phyloP scores from a whole-genome alignment of 1,140 invertebrate genomes.

The Cyrtorhinus lividipennis region DNA sequence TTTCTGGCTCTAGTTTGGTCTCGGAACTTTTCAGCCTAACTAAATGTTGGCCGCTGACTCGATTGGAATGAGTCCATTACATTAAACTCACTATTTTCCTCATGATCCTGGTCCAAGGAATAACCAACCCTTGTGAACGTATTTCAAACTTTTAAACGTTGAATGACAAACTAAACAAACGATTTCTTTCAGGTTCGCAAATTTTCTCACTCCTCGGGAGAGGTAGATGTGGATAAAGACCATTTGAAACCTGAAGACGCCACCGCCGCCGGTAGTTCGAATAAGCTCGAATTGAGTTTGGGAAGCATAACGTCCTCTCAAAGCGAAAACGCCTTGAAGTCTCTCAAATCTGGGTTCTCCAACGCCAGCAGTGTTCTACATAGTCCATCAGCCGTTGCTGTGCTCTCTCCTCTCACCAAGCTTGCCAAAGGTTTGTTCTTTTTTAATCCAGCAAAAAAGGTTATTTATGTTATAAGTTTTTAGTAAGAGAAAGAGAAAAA shows the following conservation, averaged over 20 bases:
- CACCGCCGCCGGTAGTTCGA: constrained; percentile 1
- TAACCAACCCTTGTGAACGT: too few species aligned
- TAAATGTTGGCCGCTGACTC: too few species aligned
- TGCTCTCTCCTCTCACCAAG: constrained; percentile 61
- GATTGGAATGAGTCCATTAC: too few species aligned
- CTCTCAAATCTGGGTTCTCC: constrained; percentile 38
- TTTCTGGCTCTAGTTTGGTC: too few species aligned
- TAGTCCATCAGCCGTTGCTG: constrained; percentile 42
- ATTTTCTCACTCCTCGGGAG: constrained; percentile 45
- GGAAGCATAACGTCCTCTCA: constrained; percentile 58
- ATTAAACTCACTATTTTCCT: too few species aligned
- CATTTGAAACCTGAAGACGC: background rate
- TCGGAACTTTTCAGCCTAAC: too few species aligned
- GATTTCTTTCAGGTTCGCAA: constrained; percentile 39
- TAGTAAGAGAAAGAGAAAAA: too few species aligned
- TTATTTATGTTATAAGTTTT: too few species aligned
- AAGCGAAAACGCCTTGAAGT: constrained; percentile 59
- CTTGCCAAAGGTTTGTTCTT: constrained; percentile 61
- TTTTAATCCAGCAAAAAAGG: too few species aligned
- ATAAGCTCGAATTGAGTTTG: constrained; percentile 16
- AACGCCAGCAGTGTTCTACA: constrained; percentile 31
- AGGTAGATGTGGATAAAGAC: constrained; percentile 34
- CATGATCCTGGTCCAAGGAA: too few species aligned
- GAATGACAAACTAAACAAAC: too few species aligned
- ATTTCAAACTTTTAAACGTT: too few species aligned